Base-by-base conservation (phyloP, 2,113 vertebrate genomes). In the Excalfactoria chinensis region DNA sequence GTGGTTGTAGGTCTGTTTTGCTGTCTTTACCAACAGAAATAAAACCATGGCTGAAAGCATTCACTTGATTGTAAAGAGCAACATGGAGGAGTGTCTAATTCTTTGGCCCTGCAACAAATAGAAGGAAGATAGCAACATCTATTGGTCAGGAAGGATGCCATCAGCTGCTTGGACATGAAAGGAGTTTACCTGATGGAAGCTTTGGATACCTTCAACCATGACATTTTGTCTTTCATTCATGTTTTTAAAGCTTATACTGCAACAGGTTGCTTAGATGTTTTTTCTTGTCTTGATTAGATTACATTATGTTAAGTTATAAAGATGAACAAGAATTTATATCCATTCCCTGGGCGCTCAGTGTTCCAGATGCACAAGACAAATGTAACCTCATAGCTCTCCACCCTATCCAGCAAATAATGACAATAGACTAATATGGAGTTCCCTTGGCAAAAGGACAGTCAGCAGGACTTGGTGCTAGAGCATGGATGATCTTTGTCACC, bases 231-330 rank as follows among this genome's bases (percentile, higher is more conserved):
- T 71, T 94, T 92, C 79, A 67, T 88, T 90, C 37, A 48, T 74
- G 84, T 90, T 90, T 93, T 81, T 84, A 66, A 72, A 88, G 67
- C 62, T 90, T 93, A 69, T 51, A 69, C n/a, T 89, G 81, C 74
- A 88, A 73, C 43, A 35, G 28, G 70, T 82, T 90, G 84, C 73
- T 89, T 1, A 0, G 82, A 67, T 37, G 35, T 35, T 55, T 93
- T 68, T 43, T 23, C 35, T 55, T 7, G 8, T 88, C 56, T 75
- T 66, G 66, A 14, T 62, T 77, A 79, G 73, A 60, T 91, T 83
- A 74, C 40, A 68, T 78, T 51, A 40, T 2, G 1, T 79, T 91
- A 93, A 94, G 48, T 88, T 94, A 81, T 81, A 90, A 88, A 90
- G 71, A 53, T 41, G 80, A 80, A 23, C 40, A 80, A 86, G 53